Evolutionary conservation across 1,140 invertebrate genomes (phyloP).

Genomic region (Saccostrea echinata): DNA sequence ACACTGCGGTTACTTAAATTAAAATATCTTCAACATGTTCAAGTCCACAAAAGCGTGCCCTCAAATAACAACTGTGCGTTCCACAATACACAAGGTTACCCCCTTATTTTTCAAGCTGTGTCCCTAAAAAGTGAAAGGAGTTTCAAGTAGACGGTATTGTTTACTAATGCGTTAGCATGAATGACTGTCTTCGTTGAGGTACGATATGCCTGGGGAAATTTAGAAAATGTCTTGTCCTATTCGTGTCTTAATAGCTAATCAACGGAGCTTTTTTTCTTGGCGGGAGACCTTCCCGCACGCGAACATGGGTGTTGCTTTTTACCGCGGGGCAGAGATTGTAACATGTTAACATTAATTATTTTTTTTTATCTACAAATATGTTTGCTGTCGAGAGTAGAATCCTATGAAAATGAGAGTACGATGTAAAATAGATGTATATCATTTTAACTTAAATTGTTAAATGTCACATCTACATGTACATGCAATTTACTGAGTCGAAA

Average conservation of each 20-base stretch:
- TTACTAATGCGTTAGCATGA: slow-evolving; percentile 25
- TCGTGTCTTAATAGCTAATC: not conserved
- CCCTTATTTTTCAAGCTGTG: not conserved
- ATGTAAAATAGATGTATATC: too few relatives aligned
- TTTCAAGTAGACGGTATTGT: slow-evolving; percentile 2
- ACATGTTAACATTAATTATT: not conserved
- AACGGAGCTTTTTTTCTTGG: not conserved
- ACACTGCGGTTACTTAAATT: not conserved
- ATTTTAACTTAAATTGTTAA: too few relatives aligned
- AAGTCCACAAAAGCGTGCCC: not conserved
- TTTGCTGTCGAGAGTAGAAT: too few relatives aligned
- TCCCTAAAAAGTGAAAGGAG: slow-evolving; percentile 6
- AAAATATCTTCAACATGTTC: not conserved
- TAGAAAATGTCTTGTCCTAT: slow-evolving; percentile 5
- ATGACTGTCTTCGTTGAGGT: not conserved
- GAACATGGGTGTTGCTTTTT: not conserved
- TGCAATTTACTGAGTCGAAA: too few relatives aligned
- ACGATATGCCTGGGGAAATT: not conserved
- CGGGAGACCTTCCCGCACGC: not conserved
- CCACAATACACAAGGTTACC: not conserved
- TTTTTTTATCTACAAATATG: not conserved
- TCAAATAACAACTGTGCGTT: not conserved
- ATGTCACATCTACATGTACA: too few relatives aligned
- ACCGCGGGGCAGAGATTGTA: not conserved
- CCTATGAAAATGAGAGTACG: too few relatives aligned